Base-by-base conservation (phyloP, 2,888 invertebrate genomes). In the Macropis europaea region DNA sequence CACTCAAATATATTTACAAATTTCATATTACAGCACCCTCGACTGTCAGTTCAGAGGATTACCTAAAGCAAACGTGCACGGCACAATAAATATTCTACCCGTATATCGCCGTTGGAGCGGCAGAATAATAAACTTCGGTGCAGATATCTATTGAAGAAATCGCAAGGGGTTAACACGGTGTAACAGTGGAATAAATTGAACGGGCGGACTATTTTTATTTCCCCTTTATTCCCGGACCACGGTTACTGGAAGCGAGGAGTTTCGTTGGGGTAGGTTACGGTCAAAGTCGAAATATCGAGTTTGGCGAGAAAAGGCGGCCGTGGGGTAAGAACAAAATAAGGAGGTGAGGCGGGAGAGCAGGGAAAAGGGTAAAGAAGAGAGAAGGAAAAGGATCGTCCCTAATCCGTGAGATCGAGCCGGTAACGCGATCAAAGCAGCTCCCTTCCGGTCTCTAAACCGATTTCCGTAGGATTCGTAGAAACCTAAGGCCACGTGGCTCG, bases 361-460 rank as follows among this genome's bases (percentile, higher is more conserved):
- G 36, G 40, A 43, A 68, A 68, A 54, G 53, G 30, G 48, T 40
- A 38, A 56, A 52, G 40, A 32, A 59, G 53, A 48, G 48, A 38
- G 62, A 59, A 11, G 42, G 45, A 54, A 73, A 73, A 72, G 67
- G 77, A 79, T 80, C 78, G 70, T 62, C 71, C 67, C 73, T 82
- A 84, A 86, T 83, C 86, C 79, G 71, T 73, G 73, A 79, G 78
- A 81, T 84, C 81, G 84, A 83, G 77, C 77, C 82, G 82, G 79
- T 84, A 86, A 86, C 82, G 81, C 71, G 82, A 84, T 86, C 82
- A 86, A 83, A 81, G 80, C 74, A 68, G 73, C 78, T 77, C 75
- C 69, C 79, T 79, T 76, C 76, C 83, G 77, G 73, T 76, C 78
- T 69, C 80, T 85, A 83, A 86, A 84, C 81, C 77, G 79, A 86